Evolutionary conservation across 2,797 vertebrate species (phyloP).

Genomic region (Pipistrellus pipistrellus): DNA sequence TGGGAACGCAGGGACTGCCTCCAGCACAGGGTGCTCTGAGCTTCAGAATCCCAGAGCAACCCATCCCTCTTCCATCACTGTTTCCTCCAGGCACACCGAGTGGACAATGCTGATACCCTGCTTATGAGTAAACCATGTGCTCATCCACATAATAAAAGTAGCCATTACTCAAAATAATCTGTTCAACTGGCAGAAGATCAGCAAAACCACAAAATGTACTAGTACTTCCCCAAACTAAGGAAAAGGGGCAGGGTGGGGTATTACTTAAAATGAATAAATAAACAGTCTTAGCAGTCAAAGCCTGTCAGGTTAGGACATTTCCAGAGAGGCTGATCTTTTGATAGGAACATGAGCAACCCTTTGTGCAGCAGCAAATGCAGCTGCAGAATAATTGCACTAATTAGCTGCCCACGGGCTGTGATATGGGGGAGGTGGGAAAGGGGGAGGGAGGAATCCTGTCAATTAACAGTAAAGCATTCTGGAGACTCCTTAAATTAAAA

Average conservation of each 20-base stretch:
- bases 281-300: constrained; percentile 89
- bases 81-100: background rate
- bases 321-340: constrained; percentile 94
- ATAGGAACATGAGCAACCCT: constrained; percentile 93
- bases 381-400: constrained; percentile 99
- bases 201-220: constrained; percentile 67
- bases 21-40: background rate
- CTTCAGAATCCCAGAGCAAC: background rate
- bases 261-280: constrained; percentile 43
- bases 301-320: constrained; percentile 93
- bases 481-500: constrained; percentile 82
- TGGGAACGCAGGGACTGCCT: background rate
- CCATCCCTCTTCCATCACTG: background rate
- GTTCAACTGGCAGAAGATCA: background rate
- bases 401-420: constrained; percentile 93
- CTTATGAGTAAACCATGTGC: background rate
- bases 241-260: background rate
- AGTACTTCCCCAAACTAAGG: constrained; percentile 58
- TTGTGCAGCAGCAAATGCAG: constrained; percentile 93
- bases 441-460: constrained; percentile 81
- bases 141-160: background rate
- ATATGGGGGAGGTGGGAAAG: constrained; percentile 80
- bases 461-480: constrained; percentile 89
- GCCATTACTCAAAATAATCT: constrained; percentile 11
- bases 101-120: background rate